Evolutionary conservation across 2,113 vertebrate genomes (phyloP), one percentile per base, ranked within the genome.

Genomic region (Poeciliopsis prolifica): DNA sequence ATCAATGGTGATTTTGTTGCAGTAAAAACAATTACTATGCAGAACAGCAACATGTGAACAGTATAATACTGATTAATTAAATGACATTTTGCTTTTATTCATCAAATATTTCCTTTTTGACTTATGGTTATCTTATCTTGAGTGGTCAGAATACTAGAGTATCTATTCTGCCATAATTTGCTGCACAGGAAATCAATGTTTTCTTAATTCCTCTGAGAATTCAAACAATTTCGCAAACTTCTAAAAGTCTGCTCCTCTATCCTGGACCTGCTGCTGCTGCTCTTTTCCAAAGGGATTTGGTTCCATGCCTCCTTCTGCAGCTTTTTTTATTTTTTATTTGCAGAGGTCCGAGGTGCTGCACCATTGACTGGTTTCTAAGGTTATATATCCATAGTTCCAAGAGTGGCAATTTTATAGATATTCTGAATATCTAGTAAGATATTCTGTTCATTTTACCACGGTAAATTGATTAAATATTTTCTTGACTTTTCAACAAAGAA

Each of bases 201-300:
- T 62, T 65, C 71, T 61, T 51, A 77, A 78, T 70, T 75, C 73
- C 70, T 40, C 24, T 13, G 65, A 83, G 58, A 82, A 77, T 68
- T 78, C 60, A 65, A 68, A 80, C 58, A 15, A 31, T 26, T 83
- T 35, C 61, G 24, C 67, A 30, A 80, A 80, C 74, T 85, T 82
- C 54, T 65, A 6, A 74, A 83, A 87, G 75, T 37, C 54, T 65
- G 74, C 30, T 14, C 65, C 66, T 31, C 48, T 37, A 77, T 62
- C 58, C 24, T 30, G 65, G 13, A 73, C 61, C 65, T 11, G 6
- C 65, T 60, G 68, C 35, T 70, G 61, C 31, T 67, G 78, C 72
- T 77, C 68, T 65, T 75, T 74, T 70, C 26, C 15, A 65, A 75
- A 78, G 74, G 17, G 31, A 74, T 76, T 65, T n/a, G 62, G 44